Percentiles rank a stretch among this genome's conserved stretches.
These are phyloP conservation scores for Rattus rattus DNA, from an alignment of 2,113 vertebrate genomes.

Conservation along the genomic window DNA sequence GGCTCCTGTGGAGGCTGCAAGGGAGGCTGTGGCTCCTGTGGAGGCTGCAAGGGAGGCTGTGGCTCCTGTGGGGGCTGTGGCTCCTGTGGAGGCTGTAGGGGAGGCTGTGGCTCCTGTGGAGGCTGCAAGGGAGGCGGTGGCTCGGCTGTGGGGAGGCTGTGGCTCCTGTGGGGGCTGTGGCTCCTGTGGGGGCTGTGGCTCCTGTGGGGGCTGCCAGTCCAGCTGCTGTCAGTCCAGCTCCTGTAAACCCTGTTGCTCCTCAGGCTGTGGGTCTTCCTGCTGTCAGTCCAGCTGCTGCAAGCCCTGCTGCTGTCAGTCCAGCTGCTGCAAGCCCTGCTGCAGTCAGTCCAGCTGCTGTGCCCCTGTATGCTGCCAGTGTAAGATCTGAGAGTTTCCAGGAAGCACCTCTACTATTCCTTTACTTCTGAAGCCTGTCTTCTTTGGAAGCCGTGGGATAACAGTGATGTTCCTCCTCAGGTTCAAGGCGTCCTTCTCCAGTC, in stretches of 20 bases:
- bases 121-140: not conserved
- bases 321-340: not conserved
- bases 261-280: too few relatives aligned
- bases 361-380: constrained; percentile 49
- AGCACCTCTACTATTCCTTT: not conserved
- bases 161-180: not conserved
- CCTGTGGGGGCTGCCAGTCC: not conserved
- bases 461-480: too few relatives aligned
- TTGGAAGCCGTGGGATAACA: not conserved
- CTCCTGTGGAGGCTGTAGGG: not conserved
- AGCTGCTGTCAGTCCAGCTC: constrained; percentile 13
- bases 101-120: too few relatives aligned
- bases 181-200: not conserved
- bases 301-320: not conserved
- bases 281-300: not conserved
- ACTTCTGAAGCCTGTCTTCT: not conserved
- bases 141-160: not conserved
- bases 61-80: not conserved
- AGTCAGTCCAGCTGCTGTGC: not conserved
- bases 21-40: not conserved
- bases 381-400: not conserved
- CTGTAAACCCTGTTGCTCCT: not conserved
- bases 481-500: not conserved
- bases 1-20: not conserved
- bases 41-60: not conserved